Evolutionary conservation across 2,113 vertebrate species (phyloP).

Genomic region (Tetrao urogallus): DNA sequence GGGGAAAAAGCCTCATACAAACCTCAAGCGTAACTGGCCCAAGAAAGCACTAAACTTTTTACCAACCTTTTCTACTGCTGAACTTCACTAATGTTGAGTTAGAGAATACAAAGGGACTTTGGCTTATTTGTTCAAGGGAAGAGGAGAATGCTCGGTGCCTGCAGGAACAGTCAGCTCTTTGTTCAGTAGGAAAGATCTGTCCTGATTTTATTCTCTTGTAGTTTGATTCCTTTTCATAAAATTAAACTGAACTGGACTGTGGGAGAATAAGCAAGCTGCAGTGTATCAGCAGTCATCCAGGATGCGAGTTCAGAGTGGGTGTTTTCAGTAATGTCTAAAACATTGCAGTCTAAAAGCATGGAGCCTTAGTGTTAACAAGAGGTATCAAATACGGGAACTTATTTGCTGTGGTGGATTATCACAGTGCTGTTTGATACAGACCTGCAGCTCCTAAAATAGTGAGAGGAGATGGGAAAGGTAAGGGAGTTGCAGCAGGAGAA

Average conservation of each 20-base stretch:
- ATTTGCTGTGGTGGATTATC: neutral
- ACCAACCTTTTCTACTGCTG: neutral
- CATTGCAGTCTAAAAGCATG: neutral
- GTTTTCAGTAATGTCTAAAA: neutral
- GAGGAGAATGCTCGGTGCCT: neutral
- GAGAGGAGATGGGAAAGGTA: neutral
- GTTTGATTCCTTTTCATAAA: neutral
- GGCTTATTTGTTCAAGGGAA: neutral
- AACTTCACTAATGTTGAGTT: neutral
- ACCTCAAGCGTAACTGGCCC: neutral
- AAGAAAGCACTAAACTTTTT: neutral
- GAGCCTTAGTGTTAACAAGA: neutral
- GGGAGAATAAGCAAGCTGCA: neutral
- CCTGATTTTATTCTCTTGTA: neutral
- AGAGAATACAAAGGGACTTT: neutral
- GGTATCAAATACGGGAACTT: neutral
- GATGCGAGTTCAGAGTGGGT: neutral
- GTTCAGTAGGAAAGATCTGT: neutral
- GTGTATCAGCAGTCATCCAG: neutral
- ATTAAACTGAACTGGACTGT: neutral
- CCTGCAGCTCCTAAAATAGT: neutral
- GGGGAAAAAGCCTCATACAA: neutral
- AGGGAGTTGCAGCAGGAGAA: neutral
- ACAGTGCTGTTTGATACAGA: neutral
- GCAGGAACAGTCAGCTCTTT: neutral